Percentiles rank a stretch among this genome's conserved stretches.
Conservation (phyloP, 2,888 invertebrate genomes). For the Atherix ibis region DNA sequence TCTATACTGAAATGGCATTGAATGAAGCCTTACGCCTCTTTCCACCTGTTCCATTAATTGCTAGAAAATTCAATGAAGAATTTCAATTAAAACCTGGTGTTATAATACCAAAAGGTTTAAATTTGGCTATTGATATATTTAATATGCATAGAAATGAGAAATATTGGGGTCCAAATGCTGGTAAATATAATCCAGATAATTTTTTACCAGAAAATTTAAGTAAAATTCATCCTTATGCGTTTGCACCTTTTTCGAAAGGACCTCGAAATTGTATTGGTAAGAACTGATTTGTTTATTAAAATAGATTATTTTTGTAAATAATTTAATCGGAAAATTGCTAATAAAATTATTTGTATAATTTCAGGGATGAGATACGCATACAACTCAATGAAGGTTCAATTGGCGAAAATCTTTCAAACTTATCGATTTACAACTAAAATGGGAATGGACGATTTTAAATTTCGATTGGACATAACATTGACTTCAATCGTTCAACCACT, state of each 20-base stretch:
- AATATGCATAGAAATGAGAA: constrained; percentile 7
- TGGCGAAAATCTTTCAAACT: constrained; percentile 2
- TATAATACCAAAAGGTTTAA: constrained; percentile 8
- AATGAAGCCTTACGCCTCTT: constrained; percentile 5
- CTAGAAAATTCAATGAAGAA: not conserved
- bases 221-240: constrained; percentile 8
- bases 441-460: constrained; percentile 5
- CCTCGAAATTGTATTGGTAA: constrained; percentile 2
- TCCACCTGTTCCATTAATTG: constrained; percentile 5
- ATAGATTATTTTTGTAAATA: too few relatives aligned
- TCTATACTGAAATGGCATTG: constrained; percentile 3
- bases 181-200: constrained; percentile 10
- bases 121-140: constrained; percentile 7
- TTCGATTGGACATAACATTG: constrained; percentile 3
- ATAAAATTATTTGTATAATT: not conserved
- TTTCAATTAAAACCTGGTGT: not conserved
- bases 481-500: not conserved
- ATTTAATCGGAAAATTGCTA: too few relatives aligned
- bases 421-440: constrained; percentile 3
- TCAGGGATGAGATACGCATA: not conserved
- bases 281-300: too few relatives aligned
- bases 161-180: constrained; percentile 8
- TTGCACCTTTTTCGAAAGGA: constrained; percentile 8
- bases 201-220: constrained; percentile 10
- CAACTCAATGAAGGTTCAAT: constrained; percentile 1